Conservation (phyloP, 2,113 vertebrate species). For the Enhydra lutris region DNA sequence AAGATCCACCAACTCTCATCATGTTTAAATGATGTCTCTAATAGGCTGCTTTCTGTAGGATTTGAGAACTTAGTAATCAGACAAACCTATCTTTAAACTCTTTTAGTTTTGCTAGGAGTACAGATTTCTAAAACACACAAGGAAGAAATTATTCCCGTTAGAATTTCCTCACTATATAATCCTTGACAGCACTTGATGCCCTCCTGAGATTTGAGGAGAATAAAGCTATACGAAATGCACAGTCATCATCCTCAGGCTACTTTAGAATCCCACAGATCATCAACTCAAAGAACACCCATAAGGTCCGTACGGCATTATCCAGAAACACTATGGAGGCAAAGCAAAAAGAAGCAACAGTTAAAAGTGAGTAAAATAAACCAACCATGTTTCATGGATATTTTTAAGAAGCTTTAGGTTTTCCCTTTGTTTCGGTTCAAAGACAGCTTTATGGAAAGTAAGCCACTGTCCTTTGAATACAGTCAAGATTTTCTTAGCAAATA, state of each 20-base stretch:
- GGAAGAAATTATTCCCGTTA: not conserved
- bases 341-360: not conserved
- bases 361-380: not conserved
- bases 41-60: not conserved
- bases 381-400: not conserved
- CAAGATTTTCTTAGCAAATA: conserved; percentile 32
- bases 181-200: not conserved
- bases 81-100: not conserved
- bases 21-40: not conserved
- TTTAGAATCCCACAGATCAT: not conserved
- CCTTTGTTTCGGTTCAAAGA: conserved; percentile 19
- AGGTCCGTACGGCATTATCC: not conserved
- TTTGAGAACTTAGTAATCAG: not conserved
- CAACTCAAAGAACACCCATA: not conserved
- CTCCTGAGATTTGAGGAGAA: conserved; percentile 58
- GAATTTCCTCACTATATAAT: not conserved
- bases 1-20: not conserved
- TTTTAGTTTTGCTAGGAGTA: not conserved
- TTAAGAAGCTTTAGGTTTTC: not conserved
- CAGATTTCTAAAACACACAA: not conserved
- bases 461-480: conserved; percentile 8
- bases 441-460: conserved; percentile 37
- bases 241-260: not conserved
- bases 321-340: not conserved
- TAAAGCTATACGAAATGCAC: conserved; percentile 29